Evolutionary conservation across 2,113 vertebrate species (phyloP).

Genomic region (Hyla sarda): DNA sequence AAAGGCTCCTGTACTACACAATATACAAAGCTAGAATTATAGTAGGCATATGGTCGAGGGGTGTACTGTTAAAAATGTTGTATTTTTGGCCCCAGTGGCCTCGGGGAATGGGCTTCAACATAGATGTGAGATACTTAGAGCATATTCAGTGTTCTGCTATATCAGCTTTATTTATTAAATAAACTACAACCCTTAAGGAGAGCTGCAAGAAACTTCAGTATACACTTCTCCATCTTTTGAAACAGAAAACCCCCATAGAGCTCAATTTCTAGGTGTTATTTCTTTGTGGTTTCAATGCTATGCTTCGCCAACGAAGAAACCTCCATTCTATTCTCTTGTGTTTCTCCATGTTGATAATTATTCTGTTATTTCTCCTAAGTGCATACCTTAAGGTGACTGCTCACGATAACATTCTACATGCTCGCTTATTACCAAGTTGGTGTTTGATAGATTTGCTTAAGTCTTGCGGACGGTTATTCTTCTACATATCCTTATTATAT

Average conservation of each 20-base stretch:
- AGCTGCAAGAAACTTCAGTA: neutral
- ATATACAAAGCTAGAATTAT: neutral
- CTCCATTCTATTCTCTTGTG: neutral
- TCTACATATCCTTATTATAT: slow-evolving; percentile 35
- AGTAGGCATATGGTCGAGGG: neutral
- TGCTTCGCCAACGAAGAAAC: neutral
- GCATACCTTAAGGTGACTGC: neutral
- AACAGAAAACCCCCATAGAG: neutral
- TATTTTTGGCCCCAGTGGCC: neutral
- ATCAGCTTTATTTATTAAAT: neutral
- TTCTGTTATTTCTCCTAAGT: neutral
- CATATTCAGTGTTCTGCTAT: neutral
- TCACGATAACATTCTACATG: neutral
- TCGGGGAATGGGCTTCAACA: neutral
- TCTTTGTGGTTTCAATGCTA: slow-evolving; percentile 6
- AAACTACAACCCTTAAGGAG: neutral
- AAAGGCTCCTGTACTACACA: neutral
- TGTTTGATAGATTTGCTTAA: neutral
- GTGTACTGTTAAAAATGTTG: neutral
- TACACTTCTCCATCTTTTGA: neutral
- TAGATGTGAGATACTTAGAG: neutral
- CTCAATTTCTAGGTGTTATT: slow-evolving; percentile 15
- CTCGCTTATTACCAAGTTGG: neutral
- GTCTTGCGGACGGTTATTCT: slow-evolving; percentile 4
- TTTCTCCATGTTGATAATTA: neutral